A percentile compares a stretch with the other conserved stretches of the same genome.
Conservation (phyloP, 2,113 vertebrate genomes). For the Noturus placidus region DNA sequence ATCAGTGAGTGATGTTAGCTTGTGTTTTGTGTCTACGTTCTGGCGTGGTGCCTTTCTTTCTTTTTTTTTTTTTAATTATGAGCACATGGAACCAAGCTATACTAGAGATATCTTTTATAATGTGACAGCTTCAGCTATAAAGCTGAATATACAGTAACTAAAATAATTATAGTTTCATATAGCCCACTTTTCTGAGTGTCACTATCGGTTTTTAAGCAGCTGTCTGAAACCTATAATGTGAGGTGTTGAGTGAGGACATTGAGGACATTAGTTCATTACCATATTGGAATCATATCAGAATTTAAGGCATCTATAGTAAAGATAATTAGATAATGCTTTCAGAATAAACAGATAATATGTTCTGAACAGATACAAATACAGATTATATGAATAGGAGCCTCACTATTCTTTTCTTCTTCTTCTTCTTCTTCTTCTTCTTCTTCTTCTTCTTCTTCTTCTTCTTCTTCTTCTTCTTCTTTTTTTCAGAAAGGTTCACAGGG, state of each 20-base stretch:
- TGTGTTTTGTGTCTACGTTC: slow-evolving; percentile 24
- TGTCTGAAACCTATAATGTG: not conserved
- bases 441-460: no score
- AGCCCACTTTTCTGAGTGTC: not conserved
- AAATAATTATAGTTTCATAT: not conserved
- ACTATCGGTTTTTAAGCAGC: not conserved
- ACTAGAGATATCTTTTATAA: not conserved
- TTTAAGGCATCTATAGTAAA: not conserved
- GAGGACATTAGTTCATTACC: not conserved
- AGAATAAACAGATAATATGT: not conserved
- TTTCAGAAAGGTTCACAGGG: not conserved
- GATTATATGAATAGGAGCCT: not conserved
- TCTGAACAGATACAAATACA: not conserved
- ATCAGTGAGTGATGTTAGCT: slow-evolving; percentile 49
- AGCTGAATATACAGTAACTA: not conserved
- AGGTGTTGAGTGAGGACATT: not conserved
- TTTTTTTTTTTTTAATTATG: slow-evolving; percentile 13
- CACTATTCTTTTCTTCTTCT: not conserved
- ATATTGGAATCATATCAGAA: not conserved
- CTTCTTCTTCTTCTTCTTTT: no score
- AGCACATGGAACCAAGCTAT: slow-evolving; percentile 7
- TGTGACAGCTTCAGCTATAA: not conserved
- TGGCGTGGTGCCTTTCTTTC: not conserved
- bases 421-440: no score
- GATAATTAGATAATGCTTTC: not conserved